Conservation (phyloP, 2,113 vertebrate genomes). For the Corvus moneduloides region DNA sequence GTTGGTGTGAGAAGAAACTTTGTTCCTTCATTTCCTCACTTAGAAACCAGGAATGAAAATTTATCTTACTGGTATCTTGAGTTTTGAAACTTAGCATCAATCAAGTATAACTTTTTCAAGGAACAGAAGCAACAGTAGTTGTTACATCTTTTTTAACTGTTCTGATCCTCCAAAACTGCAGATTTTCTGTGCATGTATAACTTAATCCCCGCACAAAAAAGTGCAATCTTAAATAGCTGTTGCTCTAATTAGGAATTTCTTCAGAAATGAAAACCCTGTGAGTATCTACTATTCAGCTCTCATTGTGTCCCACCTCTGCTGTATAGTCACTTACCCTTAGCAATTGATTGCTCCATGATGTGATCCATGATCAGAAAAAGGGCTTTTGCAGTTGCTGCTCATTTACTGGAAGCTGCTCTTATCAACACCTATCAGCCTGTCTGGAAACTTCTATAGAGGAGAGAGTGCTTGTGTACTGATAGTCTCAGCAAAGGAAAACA, state of each 20-base stretch:
- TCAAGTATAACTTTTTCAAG: neutral
- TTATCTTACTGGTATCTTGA: neutral
- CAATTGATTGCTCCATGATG: neutral
- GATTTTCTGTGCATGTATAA: neutral
- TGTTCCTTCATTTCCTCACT: neutral
- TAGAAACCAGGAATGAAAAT: neutral
- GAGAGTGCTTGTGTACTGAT: neutral
- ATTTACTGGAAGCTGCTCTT: slow-evolving; percentile 12
- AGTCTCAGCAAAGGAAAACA: neutral
- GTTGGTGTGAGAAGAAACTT: neutral
- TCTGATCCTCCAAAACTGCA: neutral
- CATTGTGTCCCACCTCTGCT: neutral
- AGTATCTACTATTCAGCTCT: neutral
- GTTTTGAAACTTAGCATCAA: neutral
- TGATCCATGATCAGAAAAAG: neutral
- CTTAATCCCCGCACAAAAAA: neutral
- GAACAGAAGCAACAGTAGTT: neutral
- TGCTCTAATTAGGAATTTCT: slow-evolving; percentile 24
- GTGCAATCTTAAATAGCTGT: neutral
- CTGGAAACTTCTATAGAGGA: neutral
- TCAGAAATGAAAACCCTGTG: neutral
- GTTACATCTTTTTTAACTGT: neutral
- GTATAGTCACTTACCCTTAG: neutral
- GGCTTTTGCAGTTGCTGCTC: slow-evolving; percentile 27
- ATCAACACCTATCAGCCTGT: neutral